These are phyloP conservation scores for Loriculus beryllinus DNA, from an alignment of 2,797 vertebrate species.

Conservation along the genomic window DNA sequence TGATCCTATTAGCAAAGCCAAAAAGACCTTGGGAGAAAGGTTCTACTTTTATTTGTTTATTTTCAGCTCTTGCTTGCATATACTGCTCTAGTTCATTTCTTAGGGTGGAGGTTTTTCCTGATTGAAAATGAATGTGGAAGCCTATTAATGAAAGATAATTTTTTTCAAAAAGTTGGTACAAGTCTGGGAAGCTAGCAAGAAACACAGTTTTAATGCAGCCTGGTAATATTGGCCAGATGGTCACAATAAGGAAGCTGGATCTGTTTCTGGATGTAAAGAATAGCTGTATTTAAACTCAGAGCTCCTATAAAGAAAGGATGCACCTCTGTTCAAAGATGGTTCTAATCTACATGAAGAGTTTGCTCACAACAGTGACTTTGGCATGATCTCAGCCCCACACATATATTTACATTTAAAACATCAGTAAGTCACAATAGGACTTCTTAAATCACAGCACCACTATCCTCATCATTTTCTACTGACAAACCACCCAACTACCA, in stretches of 20 bases:
- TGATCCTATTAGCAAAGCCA: background rate
- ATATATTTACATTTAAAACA: constrained; percentile 12
- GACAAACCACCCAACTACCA: background rate
- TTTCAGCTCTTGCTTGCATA: background rate
- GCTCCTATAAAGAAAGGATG: background rate
- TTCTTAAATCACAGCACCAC: background rate
- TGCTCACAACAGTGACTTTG: background rate
- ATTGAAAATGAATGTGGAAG: background rate
- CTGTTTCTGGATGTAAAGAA: background rate
- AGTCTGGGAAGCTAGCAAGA: background rate
- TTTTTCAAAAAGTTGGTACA: background rate
- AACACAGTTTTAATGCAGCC: background rate
- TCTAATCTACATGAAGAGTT: background rate
- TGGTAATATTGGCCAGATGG: background rate
- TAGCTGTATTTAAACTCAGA: background rate
- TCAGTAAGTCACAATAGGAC: background rate
- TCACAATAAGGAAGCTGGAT: background rate
- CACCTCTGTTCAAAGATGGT: background rate
- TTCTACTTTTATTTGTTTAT: background rate
- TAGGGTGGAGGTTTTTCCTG: background rate
- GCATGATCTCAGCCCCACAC: background rate
- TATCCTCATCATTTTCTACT: background rate
- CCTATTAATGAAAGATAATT: background rate
- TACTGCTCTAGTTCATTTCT: background rate
- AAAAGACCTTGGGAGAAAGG: background rate